phyloP scores from a whole-genome alignment of 2,888 invertebrate species.

The Chironomus tentans region DNA sequence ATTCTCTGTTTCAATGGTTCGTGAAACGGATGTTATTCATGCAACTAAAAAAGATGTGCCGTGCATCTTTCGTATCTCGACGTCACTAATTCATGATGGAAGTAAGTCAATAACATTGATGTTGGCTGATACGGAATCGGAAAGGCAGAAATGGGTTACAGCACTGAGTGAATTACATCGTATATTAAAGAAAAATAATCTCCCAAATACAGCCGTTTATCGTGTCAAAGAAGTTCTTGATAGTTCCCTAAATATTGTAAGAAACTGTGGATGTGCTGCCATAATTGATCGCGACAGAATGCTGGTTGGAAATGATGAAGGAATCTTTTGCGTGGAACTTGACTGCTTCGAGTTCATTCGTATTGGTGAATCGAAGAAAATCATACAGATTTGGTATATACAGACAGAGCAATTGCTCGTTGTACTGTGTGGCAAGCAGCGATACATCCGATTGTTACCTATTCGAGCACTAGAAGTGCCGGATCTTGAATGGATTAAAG shows the following conservation, averaged over 20 bases:
- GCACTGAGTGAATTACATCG: slow-evolving; percentile 85
- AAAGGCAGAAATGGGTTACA: slow-evolving; percentile 92
- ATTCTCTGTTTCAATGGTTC: slow-evolving; percentile 82
- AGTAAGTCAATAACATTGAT: slow-evolving; percentile 80
- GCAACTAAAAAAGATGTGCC: slow-evolving; percentile 90
- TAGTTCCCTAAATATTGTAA: slow-evolving; percentile 61
- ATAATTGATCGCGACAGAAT: slow-evolving; percentile 68
- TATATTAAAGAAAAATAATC: slow-evolving; percentile 79
- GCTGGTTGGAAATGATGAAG: slow-evolving; percentile 71
- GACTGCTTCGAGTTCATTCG: slow-evolving; percentile 43
- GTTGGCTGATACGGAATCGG: slow-evolving; percentile 86
- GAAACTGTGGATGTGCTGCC: slow-evolving; percentile 62
- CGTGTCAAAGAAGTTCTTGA: slow-evolving; percentile 61
- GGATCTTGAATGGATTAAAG: slow-evolving; percentile 87
- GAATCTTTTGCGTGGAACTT: slow-evolving; percentile 71
- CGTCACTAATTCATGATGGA: slow-evolving; percentile 77
- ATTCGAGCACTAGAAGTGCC: slow-evolving; percentile 84
- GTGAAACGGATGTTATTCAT: slow-evolving; percentile 90
- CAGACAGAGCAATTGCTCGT: slow-evolving; percentile 77
- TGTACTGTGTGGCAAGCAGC: slow-evolving; percentile 75
- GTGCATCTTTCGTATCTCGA: slow-evolving; percentile 92
- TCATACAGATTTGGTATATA: slow-evolving; percentile 65
- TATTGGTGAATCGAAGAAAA: slow-evolving; percentile 63
- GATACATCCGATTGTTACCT: slow-evolving; percentile 79
- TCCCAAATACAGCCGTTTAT: slow-evolving; percentile 71